Percentiles rank a stretch among this genome's conserved stretches.
Evolutionary conservation across 2,113 vertebrate species (phyloP).

Genomic region (Tyto alba): DNA sequence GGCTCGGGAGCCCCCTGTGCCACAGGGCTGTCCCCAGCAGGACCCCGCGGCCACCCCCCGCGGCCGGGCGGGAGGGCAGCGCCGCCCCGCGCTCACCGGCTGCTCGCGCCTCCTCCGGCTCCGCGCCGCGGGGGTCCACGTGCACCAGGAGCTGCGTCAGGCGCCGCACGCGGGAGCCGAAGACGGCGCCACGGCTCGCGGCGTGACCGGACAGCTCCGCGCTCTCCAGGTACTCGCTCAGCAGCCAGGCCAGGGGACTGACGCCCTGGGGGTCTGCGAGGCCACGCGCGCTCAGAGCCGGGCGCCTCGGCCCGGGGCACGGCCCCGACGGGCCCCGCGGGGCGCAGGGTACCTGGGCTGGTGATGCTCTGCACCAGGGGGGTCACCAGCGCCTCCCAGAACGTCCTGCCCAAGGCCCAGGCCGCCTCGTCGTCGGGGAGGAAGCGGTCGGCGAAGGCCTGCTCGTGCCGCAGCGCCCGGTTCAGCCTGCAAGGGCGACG

Average conservation of each 20-base stretch:
- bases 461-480: slow-evolving; percentile 85
- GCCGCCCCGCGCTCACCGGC: slow-evolving; percentile 69
- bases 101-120: slow-evolving; percentile 70
- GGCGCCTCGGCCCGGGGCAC: fast-evolving
- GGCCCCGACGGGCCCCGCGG: fast-evolving
- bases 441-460: slow-evolving; percentile 88
- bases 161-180: slow-evolving; percentile 83
- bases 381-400: slow-evolving; percentile 92
- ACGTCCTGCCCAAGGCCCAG: slow-evolving; percentile 86
- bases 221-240: slow-evolving; percentile 84
- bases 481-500: slow-evolving; percentile 75
- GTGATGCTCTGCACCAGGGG: slow-evolving; percentile 89
- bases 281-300: background rate
- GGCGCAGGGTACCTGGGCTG: slow-evolving; percentile 67
- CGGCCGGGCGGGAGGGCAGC: background rate
- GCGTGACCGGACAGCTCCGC: slow-evolving; percentile 34
- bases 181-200: slow-evolving; percentile 64
- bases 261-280: slow-evolving; percentile 37
- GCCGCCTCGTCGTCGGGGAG: slow-evolving; percentile 86
- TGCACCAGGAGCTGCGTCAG: slow-evolving; percentile 91
- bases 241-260: slow-evolving; percentile 88
- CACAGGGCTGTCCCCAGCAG: too few relatives aligned
- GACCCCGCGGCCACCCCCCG: background rate
- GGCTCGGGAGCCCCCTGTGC: too few relatives aligned
- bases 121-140: slow-evolving; percentile 74